phyloP scores from a whole-genome alignment of 2,113 vertebrate genomes.

The Columbina picui region DNA sequence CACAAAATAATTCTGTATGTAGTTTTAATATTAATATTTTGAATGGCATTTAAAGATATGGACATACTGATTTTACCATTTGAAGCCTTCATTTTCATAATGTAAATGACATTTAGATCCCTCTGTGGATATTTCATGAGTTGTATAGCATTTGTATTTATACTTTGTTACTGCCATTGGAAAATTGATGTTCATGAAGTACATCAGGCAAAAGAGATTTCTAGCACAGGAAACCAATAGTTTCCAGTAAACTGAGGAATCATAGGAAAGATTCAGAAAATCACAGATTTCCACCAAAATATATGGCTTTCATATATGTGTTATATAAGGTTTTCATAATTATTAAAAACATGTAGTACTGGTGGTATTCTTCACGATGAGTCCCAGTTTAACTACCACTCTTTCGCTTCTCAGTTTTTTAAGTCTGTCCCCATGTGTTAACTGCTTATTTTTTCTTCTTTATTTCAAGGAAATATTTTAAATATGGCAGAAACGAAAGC shows the following conservation, averaged over 20 bases:
- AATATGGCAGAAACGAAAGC: slow-evolving; percentile 77
- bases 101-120: background rate
- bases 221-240: background rate
- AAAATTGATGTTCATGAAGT: background rate
- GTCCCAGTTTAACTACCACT: background rate
- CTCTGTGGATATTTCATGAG: background rate
- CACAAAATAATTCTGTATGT: background rate
- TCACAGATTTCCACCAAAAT: background rate
- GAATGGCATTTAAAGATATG: background rate
- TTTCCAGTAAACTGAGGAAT: background rate
- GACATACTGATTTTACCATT: background rate
- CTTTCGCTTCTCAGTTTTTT: background rate
- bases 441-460: slow-evolving; percentile 52
- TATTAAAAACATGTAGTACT: background rate
- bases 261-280: background rate
- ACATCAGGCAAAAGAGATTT: background rate
- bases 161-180: background rate
- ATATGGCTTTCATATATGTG: background rate
- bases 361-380: background rate
- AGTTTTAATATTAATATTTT: background rate
- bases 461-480: slow-evolving; percentile 79
- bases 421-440: slow-evolving; percentile 43
- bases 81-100: background rate
- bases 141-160: background rate
- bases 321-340: background rate